Base-by-base conservation (phyloP, 2,113 vertebrate species). In the Saccopteryx leptura region DNA sequence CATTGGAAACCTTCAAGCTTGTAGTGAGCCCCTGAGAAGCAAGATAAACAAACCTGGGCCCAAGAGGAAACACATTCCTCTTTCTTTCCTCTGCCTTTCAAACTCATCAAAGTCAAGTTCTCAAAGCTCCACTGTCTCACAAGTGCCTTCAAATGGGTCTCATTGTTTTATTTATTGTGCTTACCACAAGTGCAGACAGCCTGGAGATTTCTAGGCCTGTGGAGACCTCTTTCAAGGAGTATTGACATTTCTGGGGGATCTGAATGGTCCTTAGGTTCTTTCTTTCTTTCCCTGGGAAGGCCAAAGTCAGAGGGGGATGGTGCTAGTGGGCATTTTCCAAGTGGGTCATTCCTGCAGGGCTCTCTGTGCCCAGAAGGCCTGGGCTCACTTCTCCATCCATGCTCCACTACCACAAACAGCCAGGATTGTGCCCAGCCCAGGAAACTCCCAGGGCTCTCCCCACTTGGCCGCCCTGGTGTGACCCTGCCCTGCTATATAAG, bases 101-200 rank as follows among this genome's bases (percentile, higher is more conserved):
- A 93, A 96, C 90, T 96, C 96, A 96, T 98, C 95, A 96, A 96
- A 96, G 95, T 94, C 87, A 92, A 96, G 88, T 97, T 98, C 96
- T 97, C 87, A 94, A 93, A 97, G 96, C 91, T 91, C 71, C 19
- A 31, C 95, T 94, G 90, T 97, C 96, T 96, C 96, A 92, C 96
- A 97, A 95, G 95, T 95, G 81, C 90, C 97, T 97, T 97, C 92
- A 95, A 78, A 96, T 97, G 88, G 95, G 93, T 60, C 88, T 96
- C 96, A 96, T 97, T 97, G 96, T 96, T 98, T 97, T 96, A 97
- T 95, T 97, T 96, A 96, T 95, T 97, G 94, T 95, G 95, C 92
- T 97, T 96, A 97, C 96, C 96, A 95, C 92, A 95, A 96, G 87
- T 94, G 94, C 88, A 94, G 92, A 75, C 90, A 93, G 93, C 61